phyloP scores from a whole-genome alignment of 2,888 invertebrate species.

The Tetranychus truncatus region DNA sequence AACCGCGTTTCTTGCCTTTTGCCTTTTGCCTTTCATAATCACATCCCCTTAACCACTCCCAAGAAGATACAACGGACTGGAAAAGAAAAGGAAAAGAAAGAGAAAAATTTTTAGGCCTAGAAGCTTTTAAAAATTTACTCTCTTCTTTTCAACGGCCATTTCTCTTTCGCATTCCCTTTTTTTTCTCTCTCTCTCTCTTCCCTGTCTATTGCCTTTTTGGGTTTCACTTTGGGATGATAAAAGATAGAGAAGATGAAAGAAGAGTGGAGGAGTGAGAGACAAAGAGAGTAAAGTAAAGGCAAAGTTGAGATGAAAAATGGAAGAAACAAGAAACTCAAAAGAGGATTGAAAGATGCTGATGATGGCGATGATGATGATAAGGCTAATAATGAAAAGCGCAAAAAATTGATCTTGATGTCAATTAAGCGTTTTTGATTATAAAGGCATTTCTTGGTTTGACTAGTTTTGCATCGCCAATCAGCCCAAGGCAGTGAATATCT shows the following conservation, averaged over 20 bases:
- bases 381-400: too few species aligned
- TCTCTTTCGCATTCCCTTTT: neutral
- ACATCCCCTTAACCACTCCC: constrained; percentile 2
- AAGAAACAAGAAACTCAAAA: neutral
- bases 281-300: neutral
- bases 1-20: neutral
- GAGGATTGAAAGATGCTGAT: neutral
- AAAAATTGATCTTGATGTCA: too few species aligned
- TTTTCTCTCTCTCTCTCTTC: neutral
- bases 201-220: neutral
- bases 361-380: too few species aligned
- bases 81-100: neutral
- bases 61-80: neutral
- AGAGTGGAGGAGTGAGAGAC: constrained; percentile 1
- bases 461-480: too few species aligned
- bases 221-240: neutral
- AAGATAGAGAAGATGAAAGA: neutral
- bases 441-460: too few species aligned
- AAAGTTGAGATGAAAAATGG: neutral
- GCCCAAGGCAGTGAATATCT: too few species aligned
- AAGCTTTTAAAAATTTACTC: neutral
- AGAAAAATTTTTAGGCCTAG: neutral
- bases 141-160: neutral
- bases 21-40: neutral
- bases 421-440: too few species aligned